Evolutionary conservation across 2,888 invertebrate species (phyloP).

Genomic region (Cryptosula pallasiana): DNA sequence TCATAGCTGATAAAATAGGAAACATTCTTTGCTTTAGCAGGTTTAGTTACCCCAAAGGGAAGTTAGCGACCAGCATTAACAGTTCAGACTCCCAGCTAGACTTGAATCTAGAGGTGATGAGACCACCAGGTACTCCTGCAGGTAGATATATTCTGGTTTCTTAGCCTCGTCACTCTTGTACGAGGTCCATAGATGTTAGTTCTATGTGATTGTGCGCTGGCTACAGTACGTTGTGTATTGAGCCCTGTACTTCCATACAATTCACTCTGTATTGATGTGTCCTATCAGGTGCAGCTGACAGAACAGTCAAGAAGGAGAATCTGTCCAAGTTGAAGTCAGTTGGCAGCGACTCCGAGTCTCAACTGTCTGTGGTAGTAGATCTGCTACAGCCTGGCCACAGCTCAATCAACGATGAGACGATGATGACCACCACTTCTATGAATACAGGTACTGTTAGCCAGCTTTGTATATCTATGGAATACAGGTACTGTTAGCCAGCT

Average conservation of each 20-base stretch:
- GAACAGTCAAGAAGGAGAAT: too few species aligned
- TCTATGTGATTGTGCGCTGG: too few species aligned
- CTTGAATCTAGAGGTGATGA: neutral
- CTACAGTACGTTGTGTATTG: too few species aligned
- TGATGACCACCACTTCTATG: neutral
- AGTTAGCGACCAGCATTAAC: neutral
- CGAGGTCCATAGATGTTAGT: too few species aligned
- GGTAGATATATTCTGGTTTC: too few species aligned
- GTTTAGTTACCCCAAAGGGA: neutral
- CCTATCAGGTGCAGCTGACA: too few species aligned
- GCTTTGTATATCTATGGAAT: too few species aligned
- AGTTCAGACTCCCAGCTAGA: constrained; percentile 12
- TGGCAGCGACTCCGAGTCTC: neutral
- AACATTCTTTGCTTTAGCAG: neutral
- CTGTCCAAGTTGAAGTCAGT: too few species aligned
- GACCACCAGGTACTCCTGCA: neutral
- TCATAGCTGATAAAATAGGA: neutral
- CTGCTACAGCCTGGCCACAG: neutral
- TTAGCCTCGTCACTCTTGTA: too few species aligned
- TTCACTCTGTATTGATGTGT: too few species aligned
- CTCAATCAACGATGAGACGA: constrained; percentile 10
- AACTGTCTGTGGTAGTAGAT: neutral
- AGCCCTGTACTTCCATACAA: too few species aligned
- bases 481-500: too few species aligned
- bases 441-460: constrained; percentile 14